Evolutionary conservation across 2,113 vertebrate species (phyloP).

Genomic region (Oreotrochilus melanogaster): DNA sequence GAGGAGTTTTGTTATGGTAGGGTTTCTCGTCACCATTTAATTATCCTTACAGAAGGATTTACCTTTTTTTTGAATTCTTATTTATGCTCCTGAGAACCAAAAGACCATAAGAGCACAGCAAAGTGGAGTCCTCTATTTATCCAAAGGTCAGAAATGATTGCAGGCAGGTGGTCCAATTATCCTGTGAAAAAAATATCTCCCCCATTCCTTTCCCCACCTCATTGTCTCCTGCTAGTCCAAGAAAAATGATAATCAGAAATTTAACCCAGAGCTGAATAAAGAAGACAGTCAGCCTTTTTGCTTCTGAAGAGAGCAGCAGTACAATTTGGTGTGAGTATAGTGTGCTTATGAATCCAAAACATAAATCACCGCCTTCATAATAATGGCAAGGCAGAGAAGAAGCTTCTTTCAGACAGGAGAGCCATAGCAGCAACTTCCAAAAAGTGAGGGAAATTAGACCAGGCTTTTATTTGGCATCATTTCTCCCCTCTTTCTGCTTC

Average conservation of each 20-base stretch:
- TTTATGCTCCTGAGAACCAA: not conserved
- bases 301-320: not conserved
- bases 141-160: conserved; percentile 27
- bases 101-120: not conserved
- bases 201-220: not conserved
- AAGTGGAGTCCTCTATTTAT: conserved; percentile 17
- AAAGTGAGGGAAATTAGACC: not conserved
- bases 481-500: not conserved
- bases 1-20: conserved; percentile 12
- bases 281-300: not conserved
- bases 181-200: not conserved
- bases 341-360: not conserved
- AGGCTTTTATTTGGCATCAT: accelerated
- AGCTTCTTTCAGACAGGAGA: not conserved
- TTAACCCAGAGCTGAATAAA: not conserved
- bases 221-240: not conserved
- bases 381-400: not conserved
- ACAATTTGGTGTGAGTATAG: not conserved
- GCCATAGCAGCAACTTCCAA: not conserved
- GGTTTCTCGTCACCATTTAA: conserved; percentile 30
- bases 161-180: conserved; percentile 18
- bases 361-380: not conserved
- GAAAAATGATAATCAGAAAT: conserved; percentile 26
- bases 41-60: conserved; percentile 36
- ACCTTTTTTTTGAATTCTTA: not conserved